Evolutionary conservation across 35 echinoderm and acorn worm species (phyloP).

Genomic region (Ophiothrix spiculata): DNA sequence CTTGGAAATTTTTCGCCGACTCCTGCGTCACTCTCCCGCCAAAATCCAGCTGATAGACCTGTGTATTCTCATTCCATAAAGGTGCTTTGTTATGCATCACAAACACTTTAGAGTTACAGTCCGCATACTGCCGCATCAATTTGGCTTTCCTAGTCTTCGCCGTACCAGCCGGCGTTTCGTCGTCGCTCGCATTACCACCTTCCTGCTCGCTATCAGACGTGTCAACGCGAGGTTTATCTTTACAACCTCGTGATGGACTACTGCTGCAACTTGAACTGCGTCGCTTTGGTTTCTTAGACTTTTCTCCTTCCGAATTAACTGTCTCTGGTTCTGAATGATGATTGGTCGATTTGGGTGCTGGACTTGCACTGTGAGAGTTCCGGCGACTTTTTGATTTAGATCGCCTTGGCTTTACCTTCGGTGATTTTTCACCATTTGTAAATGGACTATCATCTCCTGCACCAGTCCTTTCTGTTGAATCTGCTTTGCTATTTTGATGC

Average conservation of each 20-base stretch:
- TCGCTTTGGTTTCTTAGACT: slow-evolving; percentile 35
- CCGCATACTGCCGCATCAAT: slow-evolving; percentile 83
- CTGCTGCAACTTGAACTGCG: slow-evolving; percentile 63
- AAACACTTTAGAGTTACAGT: slow-evolving; percentile 75
- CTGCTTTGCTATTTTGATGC: not conserved
- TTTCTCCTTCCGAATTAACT: slow-evolving; percentile 22
- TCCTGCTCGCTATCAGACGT: slow-evolving; percentile 88
- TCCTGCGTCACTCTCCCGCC: slow-evolving; percentile 95
- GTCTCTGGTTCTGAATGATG: slow-evolving; percentile 19
- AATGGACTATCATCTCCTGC: slow-evolving; percentile 10
- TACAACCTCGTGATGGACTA: slow-evolving; percentile 32
- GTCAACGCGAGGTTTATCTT: slow-evolving; percentile 54
- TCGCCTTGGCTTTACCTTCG: slow-evolving; percentile 42
- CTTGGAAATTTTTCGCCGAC: slow-evolving; percentile 99
- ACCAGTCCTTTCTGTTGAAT: slow-evolving; percentile 36
- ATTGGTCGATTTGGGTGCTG: not conserved
- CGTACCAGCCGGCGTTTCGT: slow-evolving; percentile 56
- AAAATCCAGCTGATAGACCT: slow-evolving; percentile 99
- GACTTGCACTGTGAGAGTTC: slow-evolving; percentile 28
- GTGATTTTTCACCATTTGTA: slow-evolving; percentile 19
- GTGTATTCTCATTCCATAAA: slow-evolving; percentile 94
- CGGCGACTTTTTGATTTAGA: slow-evolving; percentile 47
- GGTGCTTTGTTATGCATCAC: slow-evolving; percentile 98
- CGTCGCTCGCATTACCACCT: slow-evolving; percentile 44
- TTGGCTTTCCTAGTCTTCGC: slow-evolving; percentile 79